Conservation (phyloP, 2,113 vertebrate species). For the Albula goreensis region DNA sequence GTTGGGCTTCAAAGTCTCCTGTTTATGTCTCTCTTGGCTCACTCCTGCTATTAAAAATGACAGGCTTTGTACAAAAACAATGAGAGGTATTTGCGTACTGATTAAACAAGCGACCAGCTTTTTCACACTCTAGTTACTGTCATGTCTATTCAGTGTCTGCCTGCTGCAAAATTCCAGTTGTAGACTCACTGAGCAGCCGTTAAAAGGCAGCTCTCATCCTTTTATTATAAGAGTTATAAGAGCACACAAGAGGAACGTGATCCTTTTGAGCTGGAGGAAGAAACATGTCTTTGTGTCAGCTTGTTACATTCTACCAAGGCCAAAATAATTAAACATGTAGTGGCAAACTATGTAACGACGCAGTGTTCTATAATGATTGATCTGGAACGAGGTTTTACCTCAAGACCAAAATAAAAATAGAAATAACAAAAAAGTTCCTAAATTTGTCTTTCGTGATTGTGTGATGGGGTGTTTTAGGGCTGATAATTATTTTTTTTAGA, state of each 20-base stretch:
- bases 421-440: neutral
- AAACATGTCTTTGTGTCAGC: neutral
- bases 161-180: neutral
- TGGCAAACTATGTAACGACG: too few species aligned
- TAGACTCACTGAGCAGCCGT: neutral
- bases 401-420: too few species aligned
- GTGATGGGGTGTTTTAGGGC: neutral
- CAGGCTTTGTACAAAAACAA: conserved; percentile 28
- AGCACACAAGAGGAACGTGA: neutral
- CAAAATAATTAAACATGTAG: neutral
- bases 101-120: conserved; percentile 17
- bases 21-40: conserved; percentile 18
- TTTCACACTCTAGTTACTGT: conserved; percentile 17
- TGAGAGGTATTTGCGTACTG: conserved; percentile 19
- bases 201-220: neutral
- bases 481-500: neutral
- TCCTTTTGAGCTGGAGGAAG: neutral
- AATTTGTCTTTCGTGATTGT: neutral
- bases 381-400: too few species aligned
- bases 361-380: too few species aligned
- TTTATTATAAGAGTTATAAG: neutral
- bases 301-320: neutral
- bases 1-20: conserved; percentile 14
- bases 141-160: conserved; percentile 23
- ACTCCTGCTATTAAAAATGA: conserved; percentile 19